A percentile compares a stretch with the other conserved stretches of the same genome.
Evolutionary conservation across 2,888 invertebrate species (phyloP).

Genomic region (Sclerodermus sp.): DNA sequence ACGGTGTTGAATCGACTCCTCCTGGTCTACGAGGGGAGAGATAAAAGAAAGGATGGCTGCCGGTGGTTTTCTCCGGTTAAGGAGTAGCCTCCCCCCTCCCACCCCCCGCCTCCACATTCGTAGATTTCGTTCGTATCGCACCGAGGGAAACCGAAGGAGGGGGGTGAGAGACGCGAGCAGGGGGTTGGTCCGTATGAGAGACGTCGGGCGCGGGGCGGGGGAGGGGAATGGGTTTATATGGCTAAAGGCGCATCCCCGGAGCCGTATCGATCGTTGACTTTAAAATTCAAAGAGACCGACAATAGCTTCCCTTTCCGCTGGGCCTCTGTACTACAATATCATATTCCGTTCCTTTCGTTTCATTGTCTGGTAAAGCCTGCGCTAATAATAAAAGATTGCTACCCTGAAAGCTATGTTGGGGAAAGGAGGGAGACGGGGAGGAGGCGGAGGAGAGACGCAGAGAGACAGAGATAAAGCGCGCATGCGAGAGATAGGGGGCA

Average conservation of each 20-base stretch:
- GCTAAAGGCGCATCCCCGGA: conserved; percentile 56
- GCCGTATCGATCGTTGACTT: conserved; percentile 58
- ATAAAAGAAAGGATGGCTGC: no score
- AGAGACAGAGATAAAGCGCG: conserved; percentile 5
- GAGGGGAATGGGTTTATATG: conserved; percentile 42
- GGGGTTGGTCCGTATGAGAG: conserved; percentile 11
- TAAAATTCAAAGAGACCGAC: conserved; percentile 60
- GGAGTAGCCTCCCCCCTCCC: no score
- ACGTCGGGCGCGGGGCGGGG: conserved; percentile 18
- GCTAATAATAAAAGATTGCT: conserved; percentile 60
- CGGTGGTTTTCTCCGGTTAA: no score
- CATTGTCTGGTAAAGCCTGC: conserved; percentile 59
- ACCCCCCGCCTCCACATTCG: no score
- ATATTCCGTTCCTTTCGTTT: conserved; percentile 59
- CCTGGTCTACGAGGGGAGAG: no score
- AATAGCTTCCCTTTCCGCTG: conserved; percentile 55
- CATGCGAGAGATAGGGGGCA: conserved; percentile 3
- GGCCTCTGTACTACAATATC: conserved; percentile 53
- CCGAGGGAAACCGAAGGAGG: conserved; percentile 19
- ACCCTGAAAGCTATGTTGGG: conserved; percentile 51
- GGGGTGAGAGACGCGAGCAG: conserved; percentile 17
- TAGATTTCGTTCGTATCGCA: no score
- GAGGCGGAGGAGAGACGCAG: conserved; percentile 6
- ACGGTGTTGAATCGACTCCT: no score
- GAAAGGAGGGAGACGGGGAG: conserved; percentile 21